A percentile compares a stretch with the other conserved stretches of the same genome.
phyloP scores from a whole-genome alignment of 2,888 invertebrate species.

The Yponomeuta malinellus region DNA sequence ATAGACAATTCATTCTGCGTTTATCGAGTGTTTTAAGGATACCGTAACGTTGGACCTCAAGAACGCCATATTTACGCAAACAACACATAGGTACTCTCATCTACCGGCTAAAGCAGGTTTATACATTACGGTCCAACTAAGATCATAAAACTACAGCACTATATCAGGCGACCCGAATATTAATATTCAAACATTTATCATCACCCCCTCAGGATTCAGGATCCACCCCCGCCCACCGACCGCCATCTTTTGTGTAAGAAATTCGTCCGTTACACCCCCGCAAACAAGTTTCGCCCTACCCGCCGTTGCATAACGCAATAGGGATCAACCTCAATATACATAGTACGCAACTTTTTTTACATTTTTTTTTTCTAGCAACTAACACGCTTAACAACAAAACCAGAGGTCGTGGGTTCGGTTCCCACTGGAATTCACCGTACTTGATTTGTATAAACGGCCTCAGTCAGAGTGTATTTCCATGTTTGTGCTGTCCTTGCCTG shows the following conservation, averaged over 20 bases:
- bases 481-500: no score
- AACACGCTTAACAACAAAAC: no score
- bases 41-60: not conserved
- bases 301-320: conserved; percentile 45
- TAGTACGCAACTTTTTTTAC: no score
- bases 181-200: conserved; percentile 72
- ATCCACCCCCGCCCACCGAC: conserved; percentile 18
- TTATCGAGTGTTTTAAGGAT: no score
- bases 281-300: conserved; percentile 67
- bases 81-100: conserved; percentile 14
- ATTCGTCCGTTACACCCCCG: conserved; percentile 58
- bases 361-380: no score
- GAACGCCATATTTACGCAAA: not conserved
- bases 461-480: no score
- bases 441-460: no score
- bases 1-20: no score
- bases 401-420: no score
- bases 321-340: not conserved
- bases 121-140: conserved; percentile 69
- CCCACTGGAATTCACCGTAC: no score
- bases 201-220: conserved; percentile 40
- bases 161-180: conserved; percentile 58
- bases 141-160: conserved; percentile 71
- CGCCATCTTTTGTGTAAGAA: conserved; percentile 72
- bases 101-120: conserved; percentile 64